Base-by-base conservation (phyloP, 2,113 vertebrate species). In the Elgaria multicarinata region DNA sequence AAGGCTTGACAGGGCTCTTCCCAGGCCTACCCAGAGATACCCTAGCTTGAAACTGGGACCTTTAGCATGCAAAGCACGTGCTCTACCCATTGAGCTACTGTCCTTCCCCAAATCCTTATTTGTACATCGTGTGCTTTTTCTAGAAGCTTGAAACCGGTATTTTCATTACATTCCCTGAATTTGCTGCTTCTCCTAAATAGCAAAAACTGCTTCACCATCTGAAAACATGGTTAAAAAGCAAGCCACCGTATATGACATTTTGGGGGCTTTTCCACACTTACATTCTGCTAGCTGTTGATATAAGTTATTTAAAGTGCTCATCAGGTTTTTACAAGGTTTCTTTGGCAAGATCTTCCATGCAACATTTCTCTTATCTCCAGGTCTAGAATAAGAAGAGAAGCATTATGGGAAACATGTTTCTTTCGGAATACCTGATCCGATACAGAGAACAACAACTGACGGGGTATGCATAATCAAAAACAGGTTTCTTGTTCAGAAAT, bases 341-440 rank as follows among this genome's bases (percentile, higher is more conserved):
- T 99, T 98, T 91, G 99, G 99, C 93, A 99, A 95, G 87, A 98
- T 98, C 96, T 99, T 99, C 99, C 99, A 99, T 0, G 98, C 98
- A 89, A 99, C 93, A 91, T 97, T 97, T 95, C 98, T 98, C 95
- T 98, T 99, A 94, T 99, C 99, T 78, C 99, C 99, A 95, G 97
- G 98, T 95, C 99, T 99, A 94, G 50, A 94, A 95, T 80, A 91
- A 93, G 96, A 97, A 90, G 58, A 94, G 67, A 96, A 6, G 0
- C 1, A 12, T 88, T 69, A 94, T 8, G 44, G n/a, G 28, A 74
- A 58, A 85, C 8, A 53, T 0, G 28, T 3, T 0, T 6, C 53
- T 31, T 4, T 26, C 13, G 7, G 67, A 39, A 77, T 3, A 83
- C 0, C 2, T 3, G 42, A 16, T 76, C 28, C 31, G 7, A 82